Base-by-base conservation (phyloP, 2,113 vertebrate genomes). In the Argyrosomus japonicus region DNA sequence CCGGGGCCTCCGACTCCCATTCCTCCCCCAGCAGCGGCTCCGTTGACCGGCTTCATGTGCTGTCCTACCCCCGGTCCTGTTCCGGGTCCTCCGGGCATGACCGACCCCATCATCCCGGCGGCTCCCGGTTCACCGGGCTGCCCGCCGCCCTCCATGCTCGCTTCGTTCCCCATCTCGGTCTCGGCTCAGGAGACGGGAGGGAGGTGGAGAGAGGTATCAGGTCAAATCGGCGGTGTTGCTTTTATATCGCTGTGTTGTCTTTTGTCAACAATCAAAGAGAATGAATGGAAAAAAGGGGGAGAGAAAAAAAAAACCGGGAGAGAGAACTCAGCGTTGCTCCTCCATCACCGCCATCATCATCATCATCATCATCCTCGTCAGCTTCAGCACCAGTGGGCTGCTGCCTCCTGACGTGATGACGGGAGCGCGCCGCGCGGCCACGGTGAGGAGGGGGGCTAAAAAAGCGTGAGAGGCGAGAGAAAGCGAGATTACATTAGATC, bases 101-200 rank as follows among this genome's bases (percentile, higher is more conserved):
- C 80, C 71, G 92, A 85, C 51, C 90, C 91, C 92, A 93, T 92
- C 90, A 91, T 88, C 83, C 91, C 93, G 71, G 88, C 87, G 67
- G 93, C 71, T 85, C 90, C 94, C 50, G 92, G 91, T 40, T 95
- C 95, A 19, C 95, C 93, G 53, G 91, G 91, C 79, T 90, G 90
- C 77, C 92, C 94, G 77, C 93, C 95, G 81, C 93, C 95, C 92
- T 96, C 95, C 86, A 95, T 91, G 91, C 95, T 96, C 85, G 94
- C 95, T 89, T 96, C 95, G 90, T 96, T 96, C 84, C 95, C 95
- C 95, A 96, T 96, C 87, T 93, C 88, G 82, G 89, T 90, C 89
- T 92, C 91, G 75, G 83, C 79, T 88, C 71, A 63, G 88, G 90
- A 93, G 83, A 90, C 84, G 75, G 83, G 88, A 79, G 89, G 86